Evolutionary conservation across 2,113 vertebrate genomes (phyloP), one percentile per base, ranked within the genome.

Genomic region (Athene noctua): DNA sequence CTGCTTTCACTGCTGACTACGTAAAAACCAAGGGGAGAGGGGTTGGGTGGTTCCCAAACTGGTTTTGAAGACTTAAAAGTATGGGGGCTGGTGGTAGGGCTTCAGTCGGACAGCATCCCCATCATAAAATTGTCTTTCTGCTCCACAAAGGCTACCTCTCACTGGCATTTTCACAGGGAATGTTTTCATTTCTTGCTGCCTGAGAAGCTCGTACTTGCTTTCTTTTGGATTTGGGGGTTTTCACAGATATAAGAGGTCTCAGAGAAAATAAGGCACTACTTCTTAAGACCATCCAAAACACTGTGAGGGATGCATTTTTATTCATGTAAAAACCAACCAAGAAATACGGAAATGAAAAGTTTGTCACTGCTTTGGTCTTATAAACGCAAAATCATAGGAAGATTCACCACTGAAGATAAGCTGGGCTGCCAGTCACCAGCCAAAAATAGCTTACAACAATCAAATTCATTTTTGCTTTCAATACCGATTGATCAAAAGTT

Each of bases 41-140:
- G 68, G 58, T 1, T 36, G 47, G 40, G 58, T 9, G 36, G 23
- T 11, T 82, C 54, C 15, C 1, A 20, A 23, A 25, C 51, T 8
- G 32, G 29, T 32, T 92, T n/a, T 57, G 81, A 30, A 79, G 38
- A n/a, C 2, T 47, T 16, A 14, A 8, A 38, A 0, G 1, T 6
- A 5, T 0, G 0, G 15, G n/a, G 30, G 32, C 5, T 52, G 38
- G 30, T 52, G 62, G 5, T 3, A 26, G 23, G 9, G 52, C 30
- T 80, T 20, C 15, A 18, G 15, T 23, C 26, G 40, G 68, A 44
- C 1, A 1, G 46, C 26, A 71, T 19, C 27, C 23, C 36, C 65
- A n/a, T 16, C 73, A n/a, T 36, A 36, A 38, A 70, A n/a, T 18
- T 7, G n/a, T 14, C 34, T 49, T 49, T 20, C 72, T 80, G 59